Conservation (phyloP, 2,888 invertebrate genomes). For the Ochropacha duplaris region DNA sequence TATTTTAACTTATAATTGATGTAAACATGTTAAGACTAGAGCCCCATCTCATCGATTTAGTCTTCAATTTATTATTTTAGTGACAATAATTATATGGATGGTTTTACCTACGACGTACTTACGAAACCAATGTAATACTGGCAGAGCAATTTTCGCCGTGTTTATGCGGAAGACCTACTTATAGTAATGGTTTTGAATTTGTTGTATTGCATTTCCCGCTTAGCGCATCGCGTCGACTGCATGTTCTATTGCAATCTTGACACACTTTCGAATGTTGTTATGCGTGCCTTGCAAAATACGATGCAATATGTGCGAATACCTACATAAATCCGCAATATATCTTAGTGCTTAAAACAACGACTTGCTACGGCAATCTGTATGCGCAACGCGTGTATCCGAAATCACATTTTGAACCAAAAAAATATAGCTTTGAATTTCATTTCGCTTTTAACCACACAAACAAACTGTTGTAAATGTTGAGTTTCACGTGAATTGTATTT, state of each 20-base stretch:
- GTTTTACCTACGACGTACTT: no score
- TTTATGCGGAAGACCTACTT: slow-evolving; percentile 43
- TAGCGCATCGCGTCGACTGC: slow-evolving; percentile 59
- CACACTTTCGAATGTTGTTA: slow-evolving; percentile 79
- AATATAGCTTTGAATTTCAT: neutral
- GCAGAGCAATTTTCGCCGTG: slow-evolving; percentile 9
- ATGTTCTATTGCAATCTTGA: slow-evolving; percentile 76
- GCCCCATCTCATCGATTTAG: no score
- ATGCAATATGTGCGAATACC: slow-evolving; percentile 56
- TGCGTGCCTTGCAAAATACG: slow-evolving; percentile 75
- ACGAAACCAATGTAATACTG: no score
- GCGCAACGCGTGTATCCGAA: slow-evolving; percentile 10
- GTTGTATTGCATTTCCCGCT: slow-evolving; percentile 64
- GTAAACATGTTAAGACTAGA: no score
- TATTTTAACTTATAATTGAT: neutral
- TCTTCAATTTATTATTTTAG: no score
- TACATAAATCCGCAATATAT: slow-evolving; percentile 33
- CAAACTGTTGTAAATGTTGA: neutral
- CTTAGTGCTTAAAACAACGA: slow-evolving; percentile 18
- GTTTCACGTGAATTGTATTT: neutral
- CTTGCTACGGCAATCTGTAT: no score
- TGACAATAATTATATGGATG: no score
- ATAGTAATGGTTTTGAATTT: slow-evolving; percentile 54
- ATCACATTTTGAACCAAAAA: neutral
- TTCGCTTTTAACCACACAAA: neutral